Percentiles rank a stretch among this genome's conserved stretches.
These are phyloP conservation scores for Pyrgilauda ruficollis DNA, from an alignment of 2,113 vertebrate genomes.

Conservation along the genomic window DNA sequence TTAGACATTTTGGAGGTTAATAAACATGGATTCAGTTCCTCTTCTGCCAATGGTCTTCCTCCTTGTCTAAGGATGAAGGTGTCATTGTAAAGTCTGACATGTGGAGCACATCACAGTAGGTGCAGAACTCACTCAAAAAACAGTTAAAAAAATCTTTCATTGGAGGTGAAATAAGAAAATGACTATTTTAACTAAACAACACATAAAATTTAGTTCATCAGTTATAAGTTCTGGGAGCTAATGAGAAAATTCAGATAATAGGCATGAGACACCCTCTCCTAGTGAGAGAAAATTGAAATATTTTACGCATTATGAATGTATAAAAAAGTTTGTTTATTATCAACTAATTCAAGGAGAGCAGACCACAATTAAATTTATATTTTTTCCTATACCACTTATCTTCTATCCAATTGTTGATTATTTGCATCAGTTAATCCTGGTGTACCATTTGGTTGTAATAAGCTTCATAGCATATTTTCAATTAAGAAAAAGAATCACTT, in stretches of 20 bases:
- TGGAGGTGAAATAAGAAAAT: neutral
- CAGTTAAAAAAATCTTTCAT: neutral
- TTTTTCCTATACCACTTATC: neutral
- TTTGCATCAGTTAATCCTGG: slow-evolving; percentile 13
- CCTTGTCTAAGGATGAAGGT: neutral
- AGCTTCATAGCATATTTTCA: slow-evolving; percentile 13
- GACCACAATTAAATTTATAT: neutral
- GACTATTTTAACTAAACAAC: neutral
- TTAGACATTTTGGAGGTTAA: neutral
- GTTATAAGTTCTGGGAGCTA: neutral
- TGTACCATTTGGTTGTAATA: slow-evolving; percentile 4
- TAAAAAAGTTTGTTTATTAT: neutral
- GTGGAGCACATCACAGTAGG: fast-evolving
- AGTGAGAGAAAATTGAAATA: neutral
- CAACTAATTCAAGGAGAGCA: neutral
- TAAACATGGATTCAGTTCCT: neutral
- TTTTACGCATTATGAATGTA: neutral
- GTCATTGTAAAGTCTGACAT: neutral
- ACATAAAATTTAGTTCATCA: neutral
- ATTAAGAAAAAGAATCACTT: slow-evolving; percentile 50
- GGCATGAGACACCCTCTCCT: neutral
- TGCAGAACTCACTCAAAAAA: neutral
- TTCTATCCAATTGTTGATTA: neutral
- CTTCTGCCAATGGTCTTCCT: neutral
- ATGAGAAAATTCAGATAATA: neutral